Evolutionary conservation across 2,888 invertebrate genomes (phyloP), one percentile per base, ranked within the genome.

Genomic region (Epinotia brunnichana): DNA sequence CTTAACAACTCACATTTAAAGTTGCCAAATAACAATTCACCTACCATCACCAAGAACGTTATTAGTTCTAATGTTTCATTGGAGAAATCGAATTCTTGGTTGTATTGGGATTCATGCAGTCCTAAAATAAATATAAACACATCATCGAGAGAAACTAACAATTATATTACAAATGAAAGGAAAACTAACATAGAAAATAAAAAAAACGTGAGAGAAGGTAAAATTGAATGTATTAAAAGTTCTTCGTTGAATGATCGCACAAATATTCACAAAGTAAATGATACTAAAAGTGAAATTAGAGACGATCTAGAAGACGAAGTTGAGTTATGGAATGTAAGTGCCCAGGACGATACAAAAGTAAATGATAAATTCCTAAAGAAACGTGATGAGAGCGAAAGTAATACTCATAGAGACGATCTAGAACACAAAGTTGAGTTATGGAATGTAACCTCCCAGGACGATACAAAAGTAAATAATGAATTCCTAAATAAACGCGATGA

Each of bases 141-240:
- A 57, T 21, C 11, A 10, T 39, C 21, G 48, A 35, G 5, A 21
- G 48, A 57, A n/a, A 48, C 13, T 35, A 57, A 64, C 39, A 48
- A 48, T 41, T 7, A 24, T 19, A 48, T 13, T 24, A 57, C 29
- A 13, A 41, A 62, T 4, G 59, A 61, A 35, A 9, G 1, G 35
- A 35, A 35, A 35, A 35, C 77, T 5, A 62, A 74, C 2, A 77
- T 79, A 72, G 73, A 76, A 54, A 69, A 76, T 2, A 77, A 74
- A 24, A 76, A 67, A 53, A 19, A 53, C n/a, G 69, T 77, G 2
- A 77, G 74, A 39, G 75, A 78, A 21, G 76, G 73, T 35, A 35
- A 44, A 44, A 13, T 10, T 35, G 35, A 67, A 54, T n/a, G 54
- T 17, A 21, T 21, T 10, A 21, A 53, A 3, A 13, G 54, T 41